Evolutionary conservation across 2,888 invertebrate genomes (phyloP).

Genomic region (Ophion obscuratus): DNA sequence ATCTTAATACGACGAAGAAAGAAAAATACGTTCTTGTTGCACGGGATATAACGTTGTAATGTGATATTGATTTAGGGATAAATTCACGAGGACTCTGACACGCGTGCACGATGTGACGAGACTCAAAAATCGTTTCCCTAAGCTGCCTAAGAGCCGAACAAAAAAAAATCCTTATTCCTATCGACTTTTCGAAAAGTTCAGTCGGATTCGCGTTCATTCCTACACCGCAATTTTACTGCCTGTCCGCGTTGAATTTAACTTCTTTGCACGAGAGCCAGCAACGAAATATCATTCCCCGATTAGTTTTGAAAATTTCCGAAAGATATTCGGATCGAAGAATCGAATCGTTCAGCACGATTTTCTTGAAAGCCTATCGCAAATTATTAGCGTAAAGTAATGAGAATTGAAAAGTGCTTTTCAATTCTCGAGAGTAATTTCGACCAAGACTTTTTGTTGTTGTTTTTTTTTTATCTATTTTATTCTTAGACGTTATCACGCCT

Average conservation of each 20-base stretch:
- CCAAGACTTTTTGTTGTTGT: neutral
- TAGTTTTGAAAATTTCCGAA: neutral
- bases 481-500: neutral
- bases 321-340: neutral
- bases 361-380: neutral
- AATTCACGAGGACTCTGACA: conserved; percentile 16
- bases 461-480: neutral
- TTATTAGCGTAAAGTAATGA: neutral
- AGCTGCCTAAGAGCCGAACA: conserved; percentile 44
- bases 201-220: conserved; percentile 36
- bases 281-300: neutral
- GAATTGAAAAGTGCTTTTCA: neutral
- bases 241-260: neutral
- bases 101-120: conserved; percentile 12
- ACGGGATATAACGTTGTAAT: conserved; percentile 35
- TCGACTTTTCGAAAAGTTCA: conserved; percentile 11
- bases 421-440: neutral
- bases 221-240: conserved; percentile 31
- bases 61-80: conserved; percentile 54
- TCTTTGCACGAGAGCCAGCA: neutral
- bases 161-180: conserved; percentile 1
- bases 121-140: conserved; percentile 25
- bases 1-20: neutral
- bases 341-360: neutral
- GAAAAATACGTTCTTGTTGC: neutral